Conservation (phyloP, 2,113 vertebrate species). For the Phyllostomus discolor region DNA sequence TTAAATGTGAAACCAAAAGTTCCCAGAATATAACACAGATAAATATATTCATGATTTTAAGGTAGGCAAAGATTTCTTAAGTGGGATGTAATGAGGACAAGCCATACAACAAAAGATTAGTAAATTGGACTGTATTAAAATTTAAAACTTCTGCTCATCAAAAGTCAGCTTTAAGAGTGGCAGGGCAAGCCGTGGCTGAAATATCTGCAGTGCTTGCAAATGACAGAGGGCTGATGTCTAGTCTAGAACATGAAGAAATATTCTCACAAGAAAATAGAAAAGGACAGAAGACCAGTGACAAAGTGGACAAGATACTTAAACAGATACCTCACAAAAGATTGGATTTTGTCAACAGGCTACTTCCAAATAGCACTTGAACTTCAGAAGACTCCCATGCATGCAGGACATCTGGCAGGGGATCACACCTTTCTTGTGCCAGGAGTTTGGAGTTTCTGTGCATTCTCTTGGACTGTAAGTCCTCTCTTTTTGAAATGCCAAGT, state of each 20-base stretch:
- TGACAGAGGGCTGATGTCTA: background rate
- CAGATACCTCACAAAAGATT: background rate
- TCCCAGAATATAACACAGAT: background rate
- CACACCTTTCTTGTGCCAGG: background rate
- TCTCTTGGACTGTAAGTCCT: background rate
- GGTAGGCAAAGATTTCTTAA: background rate
- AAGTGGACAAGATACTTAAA: background rate
- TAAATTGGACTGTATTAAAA: background rate
- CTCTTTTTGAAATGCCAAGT: background rate
- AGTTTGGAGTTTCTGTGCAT: background rate
- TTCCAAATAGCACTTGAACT: background rate
- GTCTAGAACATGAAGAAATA: background rate
- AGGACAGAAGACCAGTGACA: background rate
- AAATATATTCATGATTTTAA: background rate
- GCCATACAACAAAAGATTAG: background rate
- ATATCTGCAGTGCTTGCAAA: background rate
- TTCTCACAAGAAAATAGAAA: background rate
- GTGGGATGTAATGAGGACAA: background rate
- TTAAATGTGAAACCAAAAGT: background rate
- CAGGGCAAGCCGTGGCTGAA: background rate
- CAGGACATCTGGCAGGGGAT: background rate
- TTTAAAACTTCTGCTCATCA: background rate
- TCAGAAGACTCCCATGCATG: background rate
- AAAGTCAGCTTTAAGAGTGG: background rate
- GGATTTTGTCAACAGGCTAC: background rate